Evolutionary conservation across 2,113 vertebrate species (phyloP), one percentile per base, ranked within the genome.

Genomic region (Rhinolophus sinicus): DNA sequence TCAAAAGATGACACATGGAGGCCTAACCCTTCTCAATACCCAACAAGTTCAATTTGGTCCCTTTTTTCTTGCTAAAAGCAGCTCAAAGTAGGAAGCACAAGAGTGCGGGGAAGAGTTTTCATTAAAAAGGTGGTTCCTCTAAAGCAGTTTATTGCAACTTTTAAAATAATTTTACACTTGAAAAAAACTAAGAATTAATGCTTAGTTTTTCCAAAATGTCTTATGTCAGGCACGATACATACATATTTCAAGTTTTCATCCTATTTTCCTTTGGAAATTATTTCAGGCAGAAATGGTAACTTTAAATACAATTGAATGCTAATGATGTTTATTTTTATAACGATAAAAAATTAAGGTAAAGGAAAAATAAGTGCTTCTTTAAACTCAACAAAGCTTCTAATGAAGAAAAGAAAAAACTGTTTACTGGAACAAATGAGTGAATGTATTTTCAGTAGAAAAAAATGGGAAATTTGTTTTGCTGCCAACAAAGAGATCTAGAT

Each of bases 391-490:
- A 94, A 58, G 22, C 33, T 93, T 97, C n/a, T 9, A 95, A 47
- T 83, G n/a, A 33, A 93, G 91, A 97, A 72, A 95, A 69, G 28
- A 94, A 97, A 97, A 97, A 87, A 33, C 86, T 97, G 98, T 96
- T 93, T 91, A 72, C 30, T 93, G 22, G 69, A 28, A n/a, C 9
- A 73, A 95, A 97, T 90, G 85, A 93, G 86, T 96, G 35, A 40
- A 73, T 72, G 3, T 93, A 84, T 81, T 96, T 98, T 80, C 44
- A 64, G 92, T 50, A 92, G 90, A 94, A 98, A 94, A 97, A 95
- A 97, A 95, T 97, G 30, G 91, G 72, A 97, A 97, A 97, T 97
- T 90, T 97, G 92, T 97, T 97, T 97, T 95, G 96, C 70, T 58
- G 96, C 93, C 95, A 97, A 97, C 94, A 97, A 86, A 94, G 89